Conservation (phyloP, 2,113 vertebrate species). For the Malurus elegans region DNA sequence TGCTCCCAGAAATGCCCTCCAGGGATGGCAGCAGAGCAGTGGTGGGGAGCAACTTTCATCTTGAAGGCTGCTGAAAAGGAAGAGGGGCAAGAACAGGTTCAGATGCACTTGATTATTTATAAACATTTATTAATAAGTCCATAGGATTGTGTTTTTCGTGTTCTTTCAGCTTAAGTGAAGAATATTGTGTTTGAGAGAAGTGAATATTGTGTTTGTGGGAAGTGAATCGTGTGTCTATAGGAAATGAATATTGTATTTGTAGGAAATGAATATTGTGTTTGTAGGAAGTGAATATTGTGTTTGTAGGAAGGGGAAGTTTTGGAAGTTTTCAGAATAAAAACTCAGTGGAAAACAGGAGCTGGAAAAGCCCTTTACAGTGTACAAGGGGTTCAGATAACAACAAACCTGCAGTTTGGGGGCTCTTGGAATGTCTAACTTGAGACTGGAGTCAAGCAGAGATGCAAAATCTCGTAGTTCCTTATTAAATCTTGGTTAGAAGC, state of each 20-base stretch:
- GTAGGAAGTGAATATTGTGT: neutral
- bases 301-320: neutral
- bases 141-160: accelerated
- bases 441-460: neutral
- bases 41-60: neutral
- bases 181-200: too few relatives aligned
- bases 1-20: neutral
- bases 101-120: neutral
- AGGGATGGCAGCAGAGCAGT: neutral
- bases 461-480: neutral
- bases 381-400: neutral
- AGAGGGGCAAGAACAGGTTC: neutral
- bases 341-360: neutral
- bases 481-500: neutral
- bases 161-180: neutral
- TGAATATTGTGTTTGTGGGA: neutral
- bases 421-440: neutral
- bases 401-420: neutral
- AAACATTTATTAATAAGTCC: neutral
- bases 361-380: neutral
- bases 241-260: too few relatives aligned
- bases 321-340: accelerated
- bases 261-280: neutral
- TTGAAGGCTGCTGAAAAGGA: neutral
- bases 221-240: neutral